Conservation (phyloP, 2,888 invertebrate species). For the Drosophila atripex region DNA sequence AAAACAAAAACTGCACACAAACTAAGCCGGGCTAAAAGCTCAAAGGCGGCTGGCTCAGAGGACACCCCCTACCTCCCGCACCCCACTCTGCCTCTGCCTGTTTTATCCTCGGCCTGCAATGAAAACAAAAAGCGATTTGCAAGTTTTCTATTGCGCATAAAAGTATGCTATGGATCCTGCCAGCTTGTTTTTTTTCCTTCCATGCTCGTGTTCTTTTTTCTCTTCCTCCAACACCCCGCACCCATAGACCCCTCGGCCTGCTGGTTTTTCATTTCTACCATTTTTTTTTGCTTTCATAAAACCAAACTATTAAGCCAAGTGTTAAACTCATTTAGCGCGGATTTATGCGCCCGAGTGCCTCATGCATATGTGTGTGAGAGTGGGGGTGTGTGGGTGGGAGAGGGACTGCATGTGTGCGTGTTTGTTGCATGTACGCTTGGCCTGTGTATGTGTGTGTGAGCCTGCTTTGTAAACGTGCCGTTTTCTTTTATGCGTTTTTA, state of each 20-base stretch:
- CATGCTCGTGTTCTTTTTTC: slow-evolving; percentile 56
- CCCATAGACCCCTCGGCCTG: slow-evolving; percentile 9
- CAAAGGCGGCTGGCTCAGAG: slow-evolving; percentile 60
- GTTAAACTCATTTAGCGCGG: slow-evolving; percentile 79
- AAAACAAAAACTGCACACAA: slow-evolving; percentile 71
- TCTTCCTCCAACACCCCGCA: not conserved
- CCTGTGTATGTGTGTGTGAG: slow-evolving; percentile 38
- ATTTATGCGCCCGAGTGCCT: slow-evolving; percentile 77
- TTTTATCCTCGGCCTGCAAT: slow-evolving; percentile 55
- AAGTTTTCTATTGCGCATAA: slow-evolving; percentile 78
- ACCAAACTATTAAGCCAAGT: slow-evolving; percentile 78
- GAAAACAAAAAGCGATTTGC: slow-evolving; percentile 78
- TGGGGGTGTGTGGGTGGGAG: not conserved
- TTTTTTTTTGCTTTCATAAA: slow-evolving; percentile 69
- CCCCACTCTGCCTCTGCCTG: slow-evolving; percentile 1
- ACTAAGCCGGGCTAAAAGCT: slow-evolving; percentile 77
- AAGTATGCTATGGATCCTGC: slow-evolving; percentile 72
- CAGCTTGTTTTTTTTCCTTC: slow-evolving; percentile 40
- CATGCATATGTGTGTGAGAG: slow-evolving; percentile 54
- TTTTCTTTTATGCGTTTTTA: slow-evolving; percentile 77
- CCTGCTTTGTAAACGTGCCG: slow-evolving; percentile 73
- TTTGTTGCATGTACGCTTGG: not conserved
- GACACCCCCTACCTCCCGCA: not conserved
- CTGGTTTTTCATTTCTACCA: slow-evolving; percentile 45
- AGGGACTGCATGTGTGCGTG: slow-evolving; percentile 1